These are phyloP conservation scores for Drosophila putrida DNA, from an alignment of 2,888 invertebrate genomes.

Conservation along the genomic window DNA sequence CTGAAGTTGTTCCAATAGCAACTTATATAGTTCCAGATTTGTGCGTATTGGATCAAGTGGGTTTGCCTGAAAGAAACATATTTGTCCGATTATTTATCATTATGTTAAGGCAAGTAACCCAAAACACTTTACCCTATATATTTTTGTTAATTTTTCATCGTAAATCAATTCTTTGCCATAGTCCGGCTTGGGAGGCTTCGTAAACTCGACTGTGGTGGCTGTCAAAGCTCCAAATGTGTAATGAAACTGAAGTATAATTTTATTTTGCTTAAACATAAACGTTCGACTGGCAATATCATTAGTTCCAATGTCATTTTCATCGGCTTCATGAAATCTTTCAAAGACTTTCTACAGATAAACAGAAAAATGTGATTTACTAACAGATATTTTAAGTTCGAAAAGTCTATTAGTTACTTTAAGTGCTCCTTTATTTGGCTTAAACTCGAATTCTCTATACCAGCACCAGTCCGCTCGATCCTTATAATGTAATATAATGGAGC, in stretches of 20 bases:
- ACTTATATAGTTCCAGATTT: constrained; percentile 88
- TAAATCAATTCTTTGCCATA: constrained; percentile 89
- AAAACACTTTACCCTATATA: constrained; percentile 87
- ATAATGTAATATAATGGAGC: constrained; percentile 87
- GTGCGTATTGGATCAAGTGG: constrained; percentile 87
- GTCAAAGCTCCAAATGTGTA: constrained; percentile 83
- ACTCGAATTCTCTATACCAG: constrained; percentile 71
- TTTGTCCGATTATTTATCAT: not conserved
- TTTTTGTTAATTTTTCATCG: constrained; percentile 88
- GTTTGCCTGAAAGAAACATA: constrained; percentile 86
- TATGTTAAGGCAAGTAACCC: rapidly evolving
- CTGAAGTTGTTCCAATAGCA: constrained; percentile 88
- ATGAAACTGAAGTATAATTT: constrained; percentile 84
- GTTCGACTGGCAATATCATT: constrained; percentile 89
- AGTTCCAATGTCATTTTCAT: constrained; percentile 75
- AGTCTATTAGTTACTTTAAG: constrained; percentile 60
- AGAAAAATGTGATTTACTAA: not conserved
- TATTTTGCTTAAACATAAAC: constrained; percentile 88
- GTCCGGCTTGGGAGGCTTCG: constrained; percentile 90
- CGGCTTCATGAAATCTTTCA: constrained; percentile 88
- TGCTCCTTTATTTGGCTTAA: constrained; percentile 46
- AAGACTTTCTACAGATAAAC: constrained; percentile 86
- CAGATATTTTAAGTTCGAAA: not conserved
- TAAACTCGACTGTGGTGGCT: constrained; percentile 87
- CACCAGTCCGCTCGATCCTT: constrained; percentile 87